Conservation (phyloP, 2,888 invertebrate species). For the Ferrisia virgata region DNA sequence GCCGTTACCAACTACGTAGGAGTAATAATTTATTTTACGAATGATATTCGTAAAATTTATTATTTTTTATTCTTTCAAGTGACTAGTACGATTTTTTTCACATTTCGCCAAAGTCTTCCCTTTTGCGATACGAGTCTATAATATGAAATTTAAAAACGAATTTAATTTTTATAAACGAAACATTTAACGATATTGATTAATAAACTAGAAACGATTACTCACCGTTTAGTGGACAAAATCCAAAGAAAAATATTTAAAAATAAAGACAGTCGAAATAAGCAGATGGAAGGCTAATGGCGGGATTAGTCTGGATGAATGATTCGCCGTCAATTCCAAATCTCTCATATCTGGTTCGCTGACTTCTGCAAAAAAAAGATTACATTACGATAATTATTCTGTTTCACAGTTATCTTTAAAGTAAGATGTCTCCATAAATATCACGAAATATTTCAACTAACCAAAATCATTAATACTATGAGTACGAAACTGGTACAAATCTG, state of each 20-base stretch:
- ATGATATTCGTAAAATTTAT: neutral
- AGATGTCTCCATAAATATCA: neutral
- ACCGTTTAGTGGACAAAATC: neutral
- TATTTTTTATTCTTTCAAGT: neutral
- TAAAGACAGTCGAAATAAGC: neutral
- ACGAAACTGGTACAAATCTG: constrained; percentile 71
- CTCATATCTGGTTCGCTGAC: constrained; percentile 42
- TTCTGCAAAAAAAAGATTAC: neutral
- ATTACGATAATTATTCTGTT: neutral
- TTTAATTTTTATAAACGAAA: too few relatives aligned
- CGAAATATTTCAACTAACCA: neutral
- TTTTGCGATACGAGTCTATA: neutral
- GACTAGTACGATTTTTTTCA: constrained; percentile 15
- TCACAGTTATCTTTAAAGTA: too few relatives aligned
- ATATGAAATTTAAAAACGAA: too few relatives aligned
- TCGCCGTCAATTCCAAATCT: constrained; percentile 40
- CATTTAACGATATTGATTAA: neutral
- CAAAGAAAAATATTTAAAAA: neutral
- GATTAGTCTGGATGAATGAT: neutral
- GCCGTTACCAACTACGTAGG: constrained; percentile 13
- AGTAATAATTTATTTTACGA: constrained; percentile 11
- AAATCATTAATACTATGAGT: constrained; percentile 53
- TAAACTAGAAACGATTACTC: neutral
- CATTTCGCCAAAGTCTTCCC: neutral
- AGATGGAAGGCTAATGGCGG: neutral